These are phyloP conservation scores for Phoeniculus purpureus DNA, from an alignment of 2,797 vertebrate genomes.

Conservation along the genomic window DNA sequence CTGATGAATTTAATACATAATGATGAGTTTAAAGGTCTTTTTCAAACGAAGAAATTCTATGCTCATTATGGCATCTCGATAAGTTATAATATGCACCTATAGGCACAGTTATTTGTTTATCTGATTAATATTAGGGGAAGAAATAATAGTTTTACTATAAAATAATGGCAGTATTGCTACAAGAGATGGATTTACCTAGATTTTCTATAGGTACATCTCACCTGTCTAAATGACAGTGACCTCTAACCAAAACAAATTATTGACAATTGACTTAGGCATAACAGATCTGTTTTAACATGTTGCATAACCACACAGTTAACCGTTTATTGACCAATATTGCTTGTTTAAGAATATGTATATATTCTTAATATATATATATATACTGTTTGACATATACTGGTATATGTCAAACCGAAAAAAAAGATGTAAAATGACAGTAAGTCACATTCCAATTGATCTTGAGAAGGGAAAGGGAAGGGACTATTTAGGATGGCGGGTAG, in stretches of 20 bases:
- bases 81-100: neutral
- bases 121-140: neutral
- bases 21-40: too few species aligned
- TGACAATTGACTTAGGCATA: neutral
- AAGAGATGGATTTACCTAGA: neutral
- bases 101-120: neutral
- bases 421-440: too few species aligned
- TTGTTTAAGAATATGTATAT: neutral
- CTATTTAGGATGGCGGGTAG: too few species aligned
- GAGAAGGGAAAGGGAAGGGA: too few species aligned
- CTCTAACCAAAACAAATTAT: neutral
- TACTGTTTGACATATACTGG: too few species aligned
- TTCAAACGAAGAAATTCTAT: too few species aligned
- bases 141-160: neutral
- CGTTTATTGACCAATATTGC: neutral
- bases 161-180: neutral
- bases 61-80: neutral
- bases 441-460: too few species aligned
- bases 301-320: neutral
- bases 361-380: too few species aligned
- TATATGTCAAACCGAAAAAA: neutral
- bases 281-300: neutral
- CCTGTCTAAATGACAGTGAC: neutral
- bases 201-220: neutral
- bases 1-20: too few species aligned